Evolutionary conservation across 2,888 invertebrate species (phyloP).

Genomic region (Macaria liturata): DNA sequence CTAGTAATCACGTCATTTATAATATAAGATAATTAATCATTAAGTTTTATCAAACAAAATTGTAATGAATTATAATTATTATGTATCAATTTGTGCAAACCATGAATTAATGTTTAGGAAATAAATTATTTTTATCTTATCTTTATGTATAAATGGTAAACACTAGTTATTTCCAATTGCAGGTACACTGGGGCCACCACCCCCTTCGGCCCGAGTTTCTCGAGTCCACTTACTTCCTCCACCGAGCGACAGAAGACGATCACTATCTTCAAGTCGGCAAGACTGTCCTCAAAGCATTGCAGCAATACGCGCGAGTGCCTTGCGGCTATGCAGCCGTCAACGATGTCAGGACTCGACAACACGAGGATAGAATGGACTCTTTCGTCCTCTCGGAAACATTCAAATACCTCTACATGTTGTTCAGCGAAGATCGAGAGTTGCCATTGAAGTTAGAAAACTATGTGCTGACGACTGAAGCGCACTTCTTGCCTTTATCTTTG

Average conservation of each 20-base stretch:
- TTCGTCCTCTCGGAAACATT: conserved; percentile 99
- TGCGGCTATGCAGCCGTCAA: conserved; percentile 99
- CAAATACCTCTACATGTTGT: conserved; percentile 97
- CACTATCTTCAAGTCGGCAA: conserved; percentile 97
- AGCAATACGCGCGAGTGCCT: conserved; percentile 94
- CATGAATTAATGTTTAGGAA: too few species aligned
- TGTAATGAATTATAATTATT: too few species aligned
- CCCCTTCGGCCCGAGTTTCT: conserved; percentile 98
- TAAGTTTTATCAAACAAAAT: too few species aligned
- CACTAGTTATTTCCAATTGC: conserved; percentile 21
- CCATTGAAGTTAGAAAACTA: conserved; percentile 93
- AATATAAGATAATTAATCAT: too few species aligned
- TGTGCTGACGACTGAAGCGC: conserved; percentile 97
- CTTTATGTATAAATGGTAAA: not conserved
- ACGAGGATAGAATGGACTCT: conserved; percentile 99
- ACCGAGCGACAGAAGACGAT: conserved; percentile 97
- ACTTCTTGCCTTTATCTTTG: conserved; percentile 94
- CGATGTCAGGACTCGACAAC: conserved; percentile 94
- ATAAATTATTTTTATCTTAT: too few species aligned
- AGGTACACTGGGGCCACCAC: conserved; percentile 99
- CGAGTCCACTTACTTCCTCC: conserved; percentile 98
- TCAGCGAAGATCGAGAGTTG: conserved; percentile 92
- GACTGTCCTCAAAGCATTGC: conserved; percentile 93
- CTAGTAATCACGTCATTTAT: too few species aligned
- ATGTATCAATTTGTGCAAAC: too few species aligned